Base-by-base conservation (phyloP, 2,888 invertebrate genomes). In the Archaeoteleia sp. region DNA sequence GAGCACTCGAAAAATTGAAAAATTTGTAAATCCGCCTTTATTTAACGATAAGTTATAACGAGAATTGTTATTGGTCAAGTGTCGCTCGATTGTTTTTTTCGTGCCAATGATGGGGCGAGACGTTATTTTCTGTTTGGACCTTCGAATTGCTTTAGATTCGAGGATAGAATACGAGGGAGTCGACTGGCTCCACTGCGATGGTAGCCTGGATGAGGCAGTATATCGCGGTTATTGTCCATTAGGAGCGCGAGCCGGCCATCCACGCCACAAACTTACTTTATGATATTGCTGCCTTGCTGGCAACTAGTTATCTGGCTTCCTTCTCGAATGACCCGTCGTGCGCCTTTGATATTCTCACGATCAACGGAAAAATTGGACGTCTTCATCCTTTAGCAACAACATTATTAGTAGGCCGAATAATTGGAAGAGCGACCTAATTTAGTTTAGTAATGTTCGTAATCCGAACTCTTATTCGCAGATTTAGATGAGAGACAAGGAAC, bases 161-260 rank as follows among this genome's bases (percentile, higher is more conserved):
- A 13, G 15, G 27, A 40, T 25, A 40, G 39, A 35, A 46, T 49
- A 27, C 54, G 15, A 32, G 29, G 27, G 54, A 46, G 55, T 63
- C 54, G 61, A 35, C 45, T 53, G 65, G 66, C 57, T 70, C 60
- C 37, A 45, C 14, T 14, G 14, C 46, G 46, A 20, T 35, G 68
- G 67, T 62, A 70, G 61, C 62, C 61, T 58, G 75, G 73, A 78
- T 73, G 77, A 79, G 76, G 78, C 79, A 77, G 78, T 81, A 81
- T 79, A 81, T 81, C 79, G 78, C 73, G 71, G 81, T 82, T 82
- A 82, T 81, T 81, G 81, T 81, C 82, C 79, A 82, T 82, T 82
- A 81, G 77, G 77, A 76, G 74, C 74, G 74, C 78, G 70, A 74
- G 75, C 73, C 74, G 76, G 74, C 79, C 76, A 80, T 80, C 80